phyloP scores from a whole-genome alignment of 2,113 vertebrate genomes.

The Illadopsis cleaveri region DNA sequence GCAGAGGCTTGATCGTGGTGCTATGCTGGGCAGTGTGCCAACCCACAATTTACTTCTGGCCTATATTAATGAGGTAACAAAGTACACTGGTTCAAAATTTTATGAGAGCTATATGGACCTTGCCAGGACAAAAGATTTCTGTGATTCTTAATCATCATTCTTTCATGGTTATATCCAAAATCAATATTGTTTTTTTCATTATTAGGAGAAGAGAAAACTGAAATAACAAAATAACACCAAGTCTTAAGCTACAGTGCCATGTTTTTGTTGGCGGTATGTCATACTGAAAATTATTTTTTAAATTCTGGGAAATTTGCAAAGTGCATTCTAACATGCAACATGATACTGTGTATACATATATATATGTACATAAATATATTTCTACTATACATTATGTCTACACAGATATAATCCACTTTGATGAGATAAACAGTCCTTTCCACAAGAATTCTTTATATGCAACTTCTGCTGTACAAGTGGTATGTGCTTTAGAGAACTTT shows the following conservation, averaged over 20 bases:
- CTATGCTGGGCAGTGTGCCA: slow-evolving; percentile 60
- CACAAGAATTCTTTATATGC: background rate
- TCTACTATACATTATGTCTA: background rate
- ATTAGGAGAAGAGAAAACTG: slow-evolving; percentile 60
- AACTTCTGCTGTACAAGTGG: background rate
- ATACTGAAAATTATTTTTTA: slow-evolving; percentile 38
- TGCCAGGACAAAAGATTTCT: slow-evolving; percentile 67
- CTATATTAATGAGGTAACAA: slow-evolving; percentile 71
- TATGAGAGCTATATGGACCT: slow-evolving; percentile 58
- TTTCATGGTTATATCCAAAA: slow-evolving; percentile 71
- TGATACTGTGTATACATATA: background rate
- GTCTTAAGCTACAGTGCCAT: slow-evolving; percentile 35
- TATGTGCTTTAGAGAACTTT: background rate
- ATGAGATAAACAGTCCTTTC: slow-evolving; percentile 37
- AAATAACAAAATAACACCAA: slow-evolving; percentile 64
- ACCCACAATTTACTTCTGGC: slow-evolving; percentile 64
- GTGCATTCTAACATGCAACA: slow-evolving; percentile 4
- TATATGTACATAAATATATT: background rate
- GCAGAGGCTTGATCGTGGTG: slow-evolving; percentile 58
- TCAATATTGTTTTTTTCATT: slow-evolving; percentile 77
- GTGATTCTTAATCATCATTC: slow-evolving; percentile 63
- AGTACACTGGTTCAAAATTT: slow-evolving; percentile 67
- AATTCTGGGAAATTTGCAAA: slow-evolving; percentile 53
- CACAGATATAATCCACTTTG: background rate
- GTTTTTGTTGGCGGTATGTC: slow-evolving; percentile 53